phyloP scores from a whole-genome alignment of 2,888 invertebrate species.

The Ellobium chinense region DNA sequence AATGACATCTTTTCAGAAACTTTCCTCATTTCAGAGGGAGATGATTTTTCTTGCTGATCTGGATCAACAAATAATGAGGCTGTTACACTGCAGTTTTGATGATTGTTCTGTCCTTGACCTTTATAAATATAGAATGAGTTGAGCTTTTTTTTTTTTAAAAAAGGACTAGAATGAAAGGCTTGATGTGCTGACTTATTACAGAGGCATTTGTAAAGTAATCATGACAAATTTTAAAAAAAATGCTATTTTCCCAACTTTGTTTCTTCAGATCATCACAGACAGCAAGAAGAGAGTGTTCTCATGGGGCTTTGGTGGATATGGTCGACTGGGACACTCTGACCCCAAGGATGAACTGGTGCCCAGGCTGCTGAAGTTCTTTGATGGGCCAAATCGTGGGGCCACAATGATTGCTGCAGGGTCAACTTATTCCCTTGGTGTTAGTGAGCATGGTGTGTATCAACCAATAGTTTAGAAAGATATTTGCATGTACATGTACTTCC shows the following conservation, averaged over 20 bases:
- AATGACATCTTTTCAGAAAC: too few relatives aligned
- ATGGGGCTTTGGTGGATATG: slow-evolving; percentile 98
- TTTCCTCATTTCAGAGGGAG: too few relatives aligned
- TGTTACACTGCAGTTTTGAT: not conserved
- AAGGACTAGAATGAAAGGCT: too few relatives aligned
- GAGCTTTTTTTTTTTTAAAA: too few relatives aligned
- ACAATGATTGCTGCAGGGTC: slow-evolving; percentile 91
- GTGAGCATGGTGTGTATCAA: slow-evolving; percentile 85
- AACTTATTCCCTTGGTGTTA: slow-evolving; percentile 91
- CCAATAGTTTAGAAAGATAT: too few relatives aligned
- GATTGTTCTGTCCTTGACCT: not conserved
- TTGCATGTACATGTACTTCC: not conserved
- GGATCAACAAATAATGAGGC: too few relatives aligned
- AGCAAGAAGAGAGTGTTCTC: slow-evolving; percentile 93
- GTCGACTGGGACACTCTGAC: slow-evolving; percentile 94
- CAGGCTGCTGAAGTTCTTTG: slow-evolving; percentile 92
- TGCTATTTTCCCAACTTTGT: too few relatives aligned
- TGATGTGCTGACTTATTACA: too few relatives aligned
- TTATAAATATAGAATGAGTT: not conserved
- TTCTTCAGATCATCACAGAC: slow-evolving; percentile 89
- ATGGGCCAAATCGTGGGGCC: slow-evolving; percentile 90
- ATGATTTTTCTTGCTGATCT: too few relatives aligned
- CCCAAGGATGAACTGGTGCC: slow-evolving; percentile 93
- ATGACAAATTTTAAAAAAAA: too few relatives aligned
- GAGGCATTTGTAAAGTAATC: too few relatives aligned